phyloP scores from a whole-genome alignment of 2,888 invertebrate species.

The Aphrophora alni region DNA sequence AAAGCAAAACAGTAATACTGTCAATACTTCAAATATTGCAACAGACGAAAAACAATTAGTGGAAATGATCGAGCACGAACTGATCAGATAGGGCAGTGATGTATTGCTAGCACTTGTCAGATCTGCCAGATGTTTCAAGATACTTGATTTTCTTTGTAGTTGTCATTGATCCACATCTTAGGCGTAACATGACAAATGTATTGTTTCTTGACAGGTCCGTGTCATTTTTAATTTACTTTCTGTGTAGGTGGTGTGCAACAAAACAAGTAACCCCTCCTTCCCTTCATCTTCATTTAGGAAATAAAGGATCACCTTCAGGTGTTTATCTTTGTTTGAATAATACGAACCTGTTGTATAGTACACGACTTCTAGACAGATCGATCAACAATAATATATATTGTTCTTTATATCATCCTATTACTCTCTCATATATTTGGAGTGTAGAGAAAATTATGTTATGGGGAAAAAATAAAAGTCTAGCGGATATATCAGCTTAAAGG shows the following conservation, averaged over 20 bases:
- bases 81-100: neutral
- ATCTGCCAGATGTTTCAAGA: neutral
- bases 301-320: too few species aligned
- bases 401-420: too few species aligned
- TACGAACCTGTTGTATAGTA: too few species aligned
- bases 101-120: neutral
- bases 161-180: neutral
- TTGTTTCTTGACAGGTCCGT: neutral
- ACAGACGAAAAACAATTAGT: neutral
- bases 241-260: neutral
- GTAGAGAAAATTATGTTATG: too few species aligned
- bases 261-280: neutral
- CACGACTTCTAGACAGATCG: too few species aligned
- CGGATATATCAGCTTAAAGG: too few species aligned
- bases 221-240: neutral
- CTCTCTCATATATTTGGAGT: too few species aligned
- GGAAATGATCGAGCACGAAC: neutral
- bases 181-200: neutral
- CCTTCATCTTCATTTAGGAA: too few species aligned
- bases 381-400: too few species aligned
- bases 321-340: too few species aligned
- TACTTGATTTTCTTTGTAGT: neutral
- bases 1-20: too few species aligned
- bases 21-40: neutral
- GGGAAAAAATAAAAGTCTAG: too few species aligned